Evolutionary conservation across 2,113 vertebrate species (phyloP).

Genomic region (Chloropsis hardwickii): DNA sequence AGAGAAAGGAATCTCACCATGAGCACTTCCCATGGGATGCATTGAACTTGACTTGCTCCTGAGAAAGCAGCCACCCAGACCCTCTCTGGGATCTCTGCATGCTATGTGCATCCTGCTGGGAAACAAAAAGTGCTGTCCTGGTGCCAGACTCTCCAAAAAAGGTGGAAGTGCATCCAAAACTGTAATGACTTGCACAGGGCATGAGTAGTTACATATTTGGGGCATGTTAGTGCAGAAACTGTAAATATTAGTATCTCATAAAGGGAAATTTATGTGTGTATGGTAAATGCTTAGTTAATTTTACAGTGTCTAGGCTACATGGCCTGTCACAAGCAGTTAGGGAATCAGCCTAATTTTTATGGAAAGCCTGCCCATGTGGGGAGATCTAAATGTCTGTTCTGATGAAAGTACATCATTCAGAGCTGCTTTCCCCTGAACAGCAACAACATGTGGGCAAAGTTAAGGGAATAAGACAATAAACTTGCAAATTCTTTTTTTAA

Average conservation of each 20-base stretch:
- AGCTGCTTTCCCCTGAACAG: not conserved
- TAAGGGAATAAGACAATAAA: not conserved
- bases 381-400: not conserved
- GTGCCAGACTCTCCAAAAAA: not conserved
- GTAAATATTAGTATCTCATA: not conserved
- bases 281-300: not conserved
- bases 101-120: rapidly evolving
- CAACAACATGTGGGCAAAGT: not conserved
- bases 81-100: no score
- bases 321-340: not conserved
- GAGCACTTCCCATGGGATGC: not conserved
- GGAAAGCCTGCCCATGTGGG: not conserved
- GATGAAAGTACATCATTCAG: not conserved
- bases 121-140: not conserved
- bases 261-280: not conserved
- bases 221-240: not conserved
- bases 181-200: not conserved
- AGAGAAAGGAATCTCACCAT: not conserved
- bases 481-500: not conserved
- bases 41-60: not conserved
- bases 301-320: not conserved
- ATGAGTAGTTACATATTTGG: not conserved
- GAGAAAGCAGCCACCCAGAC: not conserved
- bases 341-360: not conserved
- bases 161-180: not conserved